These are phyloP conservation scores for Actinemys pallida DNA, from an alignment of 2,113 vertebrate species.

Conservation along the genomic window DNA sequence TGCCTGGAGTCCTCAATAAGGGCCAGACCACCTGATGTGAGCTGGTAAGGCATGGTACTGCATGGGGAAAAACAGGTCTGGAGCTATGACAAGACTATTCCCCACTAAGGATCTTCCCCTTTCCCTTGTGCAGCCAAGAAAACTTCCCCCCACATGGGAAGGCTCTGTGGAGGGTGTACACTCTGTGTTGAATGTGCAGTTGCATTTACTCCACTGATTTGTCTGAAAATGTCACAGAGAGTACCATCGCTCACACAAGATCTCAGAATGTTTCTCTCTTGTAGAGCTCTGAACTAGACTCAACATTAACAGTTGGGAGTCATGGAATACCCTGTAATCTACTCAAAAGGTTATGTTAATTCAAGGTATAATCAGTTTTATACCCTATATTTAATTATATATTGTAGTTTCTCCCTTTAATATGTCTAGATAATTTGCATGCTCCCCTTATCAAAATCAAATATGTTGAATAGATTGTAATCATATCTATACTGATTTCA, in stretches of 20 bases:
- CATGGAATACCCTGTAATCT: neutral
- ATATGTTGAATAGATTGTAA: fast-evolving
- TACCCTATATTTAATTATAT: neutral
- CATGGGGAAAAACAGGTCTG: neutral
- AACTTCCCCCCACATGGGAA: neutral
- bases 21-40: neutral
- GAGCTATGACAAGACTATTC: neutral
- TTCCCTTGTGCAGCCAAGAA: neutral
- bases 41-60: neutral
- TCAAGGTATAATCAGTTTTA: neutral
- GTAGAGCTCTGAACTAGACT: neutral
- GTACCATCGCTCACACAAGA: neutral
- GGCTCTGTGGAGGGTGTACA: neutral
- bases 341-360: neutral
- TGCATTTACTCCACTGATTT: neutral
- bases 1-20: neutral
- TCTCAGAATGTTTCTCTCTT: neutral
- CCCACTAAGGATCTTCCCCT: neutral
- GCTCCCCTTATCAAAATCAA: neutral
- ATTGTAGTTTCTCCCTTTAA: neutral
- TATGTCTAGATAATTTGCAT: neutral
- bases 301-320: neutral
- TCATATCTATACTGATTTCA: neutral
- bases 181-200: neutral
- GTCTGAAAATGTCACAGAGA: neutral